Conservation (phyloP, 2,797 vertebrate genomes). For the Echiichthys vipera region DNA sequence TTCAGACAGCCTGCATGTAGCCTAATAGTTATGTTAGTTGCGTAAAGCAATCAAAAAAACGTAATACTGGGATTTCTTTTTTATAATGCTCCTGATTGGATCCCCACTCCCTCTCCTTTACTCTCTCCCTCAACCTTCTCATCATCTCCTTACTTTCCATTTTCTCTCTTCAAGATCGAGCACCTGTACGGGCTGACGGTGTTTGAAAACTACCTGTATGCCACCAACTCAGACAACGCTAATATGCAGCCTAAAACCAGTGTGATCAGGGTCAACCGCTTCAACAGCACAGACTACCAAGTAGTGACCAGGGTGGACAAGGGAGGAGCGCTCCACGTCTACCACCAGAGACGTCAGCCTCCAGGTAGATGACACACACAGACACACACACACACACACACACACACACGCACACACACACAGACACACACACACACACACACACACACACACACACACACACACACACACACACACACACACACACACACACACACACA, state of each 20-base stretch:
- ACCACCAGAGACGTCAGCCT: conserved; percentile 96
- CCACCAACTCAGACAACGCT: conserved; percentile 96
- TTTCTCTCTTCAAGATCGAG: conserved; percentile 87
- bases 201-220: conserved; percentile 97
- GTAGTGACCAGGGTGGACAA: conserved; percentile 96
- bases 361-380: conserved; percentile 82
- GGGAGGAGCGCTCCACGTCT: conserved; percentile 95
- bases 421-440: not conserved
- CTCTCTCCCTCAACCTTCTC: not conserved
- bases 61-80: not conserved
- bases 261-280: conserved; percentile 95
- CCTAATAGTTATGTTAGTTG: not conserved
- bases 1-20: not conserved
- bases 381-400: not conserved
- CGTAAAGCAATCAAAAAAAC: not conserved
- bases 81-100: too few relatives aligned
- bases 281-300: conserved; percentile 96
- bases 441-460: conserved; percentile 1
- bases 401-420: not conserved
- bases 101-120: not conserved
- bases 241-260: conserved; percentile 97
- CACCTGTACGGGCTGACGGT: conserved; percentile 95
- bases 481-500: not conserved
- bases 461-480: not conserved
- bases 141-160: not conserved